These are phyloP conservation scores for Pseudochaenichthys georgianus DNA, from an alignment of 2,797 vertebrate species.

Conservation along the genomic window DNA sequence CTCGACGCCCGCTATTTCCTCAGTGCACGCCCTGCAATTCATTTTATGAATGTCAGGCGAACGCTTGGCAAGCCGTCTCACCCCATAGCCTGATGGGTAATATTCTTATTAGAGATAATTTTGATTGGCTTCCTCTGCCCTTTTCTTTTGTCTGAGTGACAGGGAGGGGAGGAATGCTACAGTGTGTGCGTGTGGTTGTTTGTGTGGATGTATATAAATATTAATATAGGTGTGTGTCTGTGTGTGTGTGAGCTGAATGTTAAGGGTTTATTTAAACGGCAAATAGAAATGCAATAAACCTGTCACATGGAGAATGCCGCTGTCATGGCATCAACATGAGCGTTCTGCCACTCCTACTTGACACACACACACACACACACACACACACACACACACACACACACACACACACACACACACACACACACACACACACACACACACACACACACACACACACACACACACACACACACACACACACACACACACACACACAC, in stretches of 20 bases:
- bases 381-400: too few relatives aligned
- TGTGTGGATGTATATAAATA: neutral
- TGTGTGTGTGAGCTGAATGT: conserved; percentile 16
- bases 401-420: too few relatives aligned
- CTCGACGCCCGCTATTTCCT: conserved; percentile 49
- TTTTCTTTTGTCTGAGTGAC: conserved; percentile 81
- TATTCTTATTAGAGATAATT: conserved; percentile 83
- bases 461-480: too few relatives aligned
- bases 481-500: too few relatives aligned
- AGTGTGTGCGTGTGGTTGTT: conserved; percentile 22
- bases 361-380: too few relatives aligned
- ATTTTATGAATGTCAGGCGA: conserved; percentile 84
- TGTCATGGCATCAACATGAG: conserved; percentile 58
- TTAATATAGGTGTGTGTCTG: neutral
- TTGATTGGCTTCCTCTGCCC: conserved; percentile 80
- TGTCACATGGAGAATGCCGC: conserved; percentile 78
- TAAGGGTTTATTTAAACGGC: conserved; percentile 77
- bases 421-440: too few relatives aligned
- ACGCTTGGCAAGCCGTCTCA: conserved; percentile 54
- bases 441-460: too few relatives aligned
- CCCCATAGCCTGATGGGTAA: conserved; percentile 66
- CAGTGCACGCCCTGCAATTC: conserved; percentile 58
- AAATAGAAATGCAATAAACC: conserved; percentile 87
- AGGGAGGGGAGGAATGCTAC: conserved; percentile 48
- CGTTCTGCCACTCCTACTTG: too few relatives aligned